These are phyloP conservation scores for Tipula vernalis DNA, from an alignment of 2,888 invertebrate genomes.

Conservation along the genomic window DNA sequence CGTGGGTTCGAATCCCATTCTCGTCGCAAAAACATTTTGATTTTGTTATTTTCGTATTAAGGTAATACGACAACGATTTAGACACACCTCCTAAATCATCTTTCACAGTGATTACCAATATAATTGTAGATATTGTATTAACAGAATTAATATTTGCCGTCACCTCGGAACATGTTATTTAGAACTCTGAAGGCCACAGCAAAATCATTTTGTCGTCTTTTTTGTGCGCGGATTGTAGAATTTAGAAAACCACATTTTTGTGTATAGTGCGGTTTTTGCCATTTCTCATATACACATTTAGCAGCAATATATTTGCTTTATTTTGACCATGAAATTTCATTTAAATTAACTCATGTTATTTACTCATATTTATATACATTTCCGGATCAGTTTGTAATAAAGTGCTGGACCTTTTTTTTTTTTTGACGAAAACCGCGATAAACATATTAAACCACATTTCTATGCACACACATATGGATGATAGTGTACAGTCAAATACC, in stretches of 20 bases:
- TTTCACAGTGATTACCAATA: too few species aligned
- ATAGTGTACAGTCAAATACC: neutral
- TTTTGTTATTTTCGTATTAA: too few species aligned
- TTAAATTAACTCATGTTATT: neutral
- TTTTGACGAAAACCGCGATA: neutral
- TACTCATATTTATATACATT: neutral
- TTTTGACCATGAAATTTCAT: neutral
- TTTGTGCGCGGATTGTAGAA: neutral
- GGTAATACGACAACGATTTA: too few species aligned
- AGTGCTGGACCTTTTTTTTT: neutral
- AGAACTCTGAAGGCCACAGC: neutral
- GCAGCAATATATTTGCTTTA: neutral
- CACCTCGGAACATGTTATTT: neutral
- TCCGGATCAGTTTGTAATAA: neutral
- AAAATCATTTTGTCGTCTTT: neutral
- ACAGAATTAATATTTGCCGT: neutral
- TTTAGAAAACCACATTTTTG: neutral
- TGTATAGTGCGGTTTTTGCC: neutral
- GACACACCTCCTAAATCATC: too few species aligned
- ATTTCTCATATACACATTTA: neutral
- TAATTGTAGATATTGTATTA: too few species aligned
- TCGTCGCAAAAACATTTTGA: slow-evolving; percentile 38
- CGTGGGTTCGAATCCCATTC: slow-evolving; percentile 81
- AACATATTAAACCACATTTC: neutral
- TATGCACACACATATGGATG: neutral